Evolutionary conservation across 2,113 vertebrate species (phyloP), one percentile per base, ranked within the genome.

Genomic region (Cinclus cinclus): DNA sequence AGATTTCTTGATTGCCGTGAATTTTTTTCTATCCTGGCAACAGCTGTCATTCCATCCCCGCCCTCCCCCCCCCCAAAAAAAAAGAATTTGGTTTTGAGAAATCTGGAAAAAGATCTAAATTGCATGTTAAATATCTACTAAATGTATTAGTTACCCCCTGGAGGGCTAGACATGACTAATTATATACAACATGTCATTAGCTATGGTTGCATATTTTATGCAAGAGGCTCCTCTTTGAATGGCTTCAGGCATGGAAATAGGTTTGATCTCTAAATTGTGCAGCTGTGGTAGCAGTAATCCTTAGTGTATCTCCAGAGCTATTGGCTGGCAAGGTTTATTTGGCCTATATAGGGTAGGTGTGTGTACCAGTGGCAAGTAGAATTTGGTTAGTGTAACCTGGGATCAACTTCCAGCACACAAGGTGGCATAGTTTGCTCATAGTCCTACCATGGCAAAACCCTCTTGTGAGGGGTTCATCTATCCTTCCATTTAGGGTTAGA

Each of bases 331-430:
- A 13, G 7, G 33, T 65, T 65, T 73, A 33, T 73, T 87, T 94
- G 78, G 37, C 33, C 27, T 46, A 0, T 21, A 13, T 21, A 35
- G 15, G 13, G 6, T 49, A n/a, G 17, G 7, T 1, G 22, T 77
- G 75, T 79, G 41, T 78, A 47, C n/a, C 28, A 53, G 10, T 46
- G 50, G 31, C 13, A 49, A 71, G 27, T 3, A 50, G 28, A 68
- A 22, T 58, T 82, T 65, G 70, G 17, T 41, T 1, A 0, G 13
- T 60, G 6, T 50, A 76, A 68, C 8, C 59, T 68, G 67, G 28
- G 42, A 31, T 83, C 20, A 24, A 3, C n/a, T 67, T 89, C n/a
- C 27, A 71, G 47, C 47, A 24, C 28, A 52, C 31, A 35, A 4
- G 25, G 35, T 79, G 64, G 15, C 17, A 3, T 30, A 17, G 17